Percentiles rank a stretch among this genome's conserved stretches.
phyloP scores from a whole-genome alignment of 2,888 invertebrate genomes.

The Dexiosoma caninum region DNA sequence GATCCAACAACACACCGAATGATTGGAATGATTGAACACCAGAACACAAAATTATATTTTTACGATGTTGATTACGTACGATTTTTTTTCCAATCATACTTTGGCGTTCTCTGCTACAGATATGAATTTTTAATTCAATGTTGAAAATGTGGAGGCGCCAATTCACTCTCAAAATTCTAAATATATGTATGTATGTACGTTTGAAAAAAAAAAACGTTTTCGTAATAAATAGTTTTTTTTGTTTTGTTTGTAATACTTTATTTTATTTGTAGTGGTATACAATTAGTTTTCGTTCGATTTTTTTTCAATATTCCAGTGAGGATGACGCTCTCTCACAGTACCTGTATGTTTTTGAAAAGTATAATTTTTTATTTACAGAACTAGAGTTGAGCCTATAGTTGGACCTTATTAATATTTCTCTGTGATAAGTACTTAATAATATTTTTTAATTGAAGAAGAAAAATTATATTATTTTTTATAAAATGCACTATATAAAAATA shows the following conservation, averaged over 20 bases:
- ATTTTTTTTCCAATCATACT: too few relatives aligned
- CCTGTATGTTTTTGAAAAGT: background rate
- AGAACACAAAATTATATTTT: too few relatives aligned
- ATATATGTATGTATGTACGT: too few relatives aligned
- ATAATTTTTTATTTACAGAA: conserved; percentile 2
- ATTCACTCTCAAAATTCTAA: too few relatives aligned
- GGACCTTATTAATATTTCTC: background rate
- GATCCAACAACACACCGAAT: too few relatives aligned
- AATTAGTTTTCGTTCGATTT: conserved; percentile 31
- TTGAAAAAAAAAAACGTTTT: background rate
- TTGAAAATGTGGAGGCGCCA: too few relatives aligned
- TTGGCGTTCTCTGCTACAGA: too few relatives aligned
- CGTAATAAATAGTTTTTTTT: conserved; percentile 39
- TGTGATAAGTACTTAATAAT: conserved; percentile 48
- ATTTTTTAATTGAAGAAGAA: conserved; percentile 2
- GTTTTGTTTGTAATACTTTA: conserved; percentile 26
- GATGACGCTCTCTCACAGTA: background rate
- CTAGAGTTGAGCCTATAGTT: background rate
- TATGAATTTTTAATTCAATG: too few relatives aligned
- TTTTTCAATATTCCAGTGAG: conserved; percentile 16
- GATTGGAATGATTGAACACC: too few relatives aligned
- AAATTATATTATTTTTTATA: conserved; percentile 16
- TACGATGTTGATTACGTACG: too few relatives aligned
- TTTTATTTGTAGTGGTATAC: conserved; percentile 50
- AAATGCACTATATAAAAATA: conserved; percentile 43